phyloP scores from a whole-genome alignment of 2,888 invertebrate genomes.

The Cephus rjabovi region DNA sequence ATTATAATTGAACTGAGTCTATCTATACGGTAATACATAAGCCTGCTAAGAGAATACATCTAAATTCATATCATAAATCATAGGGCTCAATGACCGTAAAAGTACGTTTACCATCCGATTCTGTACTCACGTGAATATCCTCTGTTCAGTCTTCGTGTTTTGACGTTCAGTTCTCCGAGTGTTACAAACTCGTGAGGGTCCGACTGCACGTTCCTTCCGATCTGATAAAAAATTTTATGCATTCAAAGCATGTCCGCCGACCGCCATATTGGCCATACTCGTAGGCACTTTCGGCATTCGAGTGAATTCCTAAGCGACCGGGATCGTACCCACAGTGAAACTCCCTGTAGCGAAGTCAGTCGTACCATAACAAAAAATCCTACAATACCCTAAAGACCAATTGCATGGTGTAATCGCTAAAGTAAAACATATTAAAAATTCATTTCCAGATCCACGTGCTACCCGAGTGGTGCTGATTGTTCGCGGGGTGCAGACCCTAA shows the following conservation, averaged over 20 bases:
- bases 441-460: neutral
- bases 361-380: neutral
- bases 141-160: neutral
- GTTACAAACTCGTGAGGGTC: conserved; percentile 5
- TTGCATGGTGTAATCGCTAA: neutral
- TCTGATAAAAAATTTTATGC: conserved; percentile 50
- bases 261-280: conserved; percentile 26
- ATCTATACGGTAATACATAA: neutral
- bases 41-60: neutral
- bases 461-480: conserved; percentile 16
- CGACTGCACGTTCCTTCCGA: conserved; percentile 30
- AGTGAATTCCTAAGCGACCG: neutral
- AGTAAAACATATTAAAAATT: neutral
- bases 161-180: neutral
- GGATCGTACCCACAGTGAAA: neutral
- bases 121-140: neutral
- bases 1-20: too few species aligned
- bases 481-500: conserved; percentile 34
- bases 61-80: neutral
- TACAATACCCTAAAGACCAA: neutral
- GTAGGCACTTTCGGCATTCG: conserved; percentile 7
- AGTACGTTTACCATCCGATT: neutral
- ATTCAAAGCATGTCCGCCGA: conserved; percentile 41
- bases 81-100: neutral
- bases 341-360: neutral